Base-by-base conservation (phyloP, 2,113 vertebrate genomes). In the Nicator chloris region DNA sequence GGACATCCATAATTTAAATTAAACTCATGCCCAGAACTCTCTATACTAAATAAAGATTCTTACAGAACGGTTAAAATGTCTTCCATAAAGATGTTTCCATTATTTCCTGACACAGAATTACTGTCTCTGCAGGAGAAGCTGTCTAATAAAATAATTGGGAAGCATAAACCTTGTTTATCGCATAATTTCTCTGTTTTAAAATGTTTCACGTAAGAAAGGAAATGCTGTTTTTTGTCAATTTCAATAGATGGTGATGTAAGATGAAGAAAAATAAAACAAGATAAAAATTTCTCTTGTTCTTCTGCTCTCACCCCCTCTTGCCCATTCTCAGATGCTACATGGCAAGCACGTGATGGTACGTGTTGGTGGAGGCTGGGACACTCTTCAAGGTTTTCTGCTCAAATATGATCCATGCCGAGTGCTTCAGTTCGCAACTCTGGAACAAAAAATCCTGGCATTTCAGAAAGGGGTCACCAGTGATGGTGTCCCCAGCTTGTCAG, bases 281-380 rank as follows among this genome's bases (percentile, higher is more conserved):
- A 31, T 4, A 15, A 19, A 77, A 63, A 27, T 77, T 65, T 86
- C 22, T 86, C 24, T 35, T 80, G 5, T 56, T 80, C 12, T 61
- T 72, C 37, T 75, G 6, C 8, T 76, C 23, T 19, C n/a, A 77
- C 26, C 19, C 20, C 5, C 27, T 78, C 39, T 65, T 60, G 23
- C 13, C 28, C 19, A 5, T 78, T 86, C 65, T 64, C 82, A 99
- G 99, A 99, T 99, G 99, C 98, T 99, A 22, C 99, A 99, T 37
- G 99, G 99, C 51, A 99, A 99, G 95, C 99, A 99, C 1, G 99
- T 99, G 96, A 99, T 99, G 99, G 99, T 99, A 42, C 99, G 99
- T 28, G 99, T 99, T 11, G 99, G 99, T 35, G 99, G 99, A 65
- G 99, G 99, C 76, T 99, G 99, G 99, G 99, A 99, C 97, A 99